Evolutionary conservation across 2,888 invertebrate genomes (phyloP).

Genomic region (Ctena decussata): DNA sequence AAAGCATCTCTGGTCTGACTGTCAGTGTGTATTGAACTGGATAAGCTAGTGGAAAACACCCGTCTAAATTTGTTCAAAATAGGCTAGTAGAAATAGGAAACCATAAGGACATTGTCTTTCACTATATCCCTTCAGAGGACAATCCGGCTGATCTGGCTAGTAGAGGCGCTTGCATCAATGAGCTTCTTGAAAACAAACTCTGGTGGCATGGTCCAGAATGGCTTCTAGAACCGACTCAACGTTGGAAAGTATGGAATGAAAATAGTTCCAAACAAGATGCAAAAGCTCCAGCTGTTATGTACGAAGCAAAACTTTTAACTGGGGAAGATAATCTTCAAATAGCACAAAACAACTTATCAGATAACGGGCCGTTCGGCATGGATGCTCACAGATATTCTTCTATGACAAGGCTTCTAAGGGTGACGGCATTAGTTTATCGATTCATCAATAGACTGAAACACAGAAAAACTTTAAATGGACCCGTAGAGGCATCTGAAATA

Average conservation of each 20-base stretch:
- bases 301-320: background rate
- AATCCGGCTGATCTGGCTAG: background rate
- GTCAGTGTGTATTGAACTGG: background rate
- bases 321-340: background rate
- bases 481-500: background rate
- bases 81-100: background rate
- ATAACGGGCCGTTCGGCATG: background rate
- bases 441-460: background rate
- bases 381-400: background rate
- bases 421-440: background rate
- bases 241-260: background rate
- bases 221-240: background rate
- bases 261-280: background rate
- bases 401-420: background rate
- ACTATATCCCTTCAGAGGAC: no score
- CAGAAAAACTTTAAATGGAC: background rate
- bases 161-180: background rate
- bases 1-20: slow-evolving; percentile 2
- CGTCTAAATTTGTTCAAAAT: background rate
- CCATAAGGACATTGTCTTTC: background rate
- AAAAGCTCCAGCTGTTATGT: background rate
- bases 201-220: background rate
- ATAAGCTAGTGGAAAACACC: background rate
- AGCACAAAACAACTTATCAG: background rate
- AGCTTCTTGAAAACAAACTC: background rate